A percentile compares a stretch with the other conserved stretches of the same genome.
Evolutionary conservation across 2,888 invertebrate genomes (phyloP).

Genomic region (Diplazon laetatorius): DNA sequence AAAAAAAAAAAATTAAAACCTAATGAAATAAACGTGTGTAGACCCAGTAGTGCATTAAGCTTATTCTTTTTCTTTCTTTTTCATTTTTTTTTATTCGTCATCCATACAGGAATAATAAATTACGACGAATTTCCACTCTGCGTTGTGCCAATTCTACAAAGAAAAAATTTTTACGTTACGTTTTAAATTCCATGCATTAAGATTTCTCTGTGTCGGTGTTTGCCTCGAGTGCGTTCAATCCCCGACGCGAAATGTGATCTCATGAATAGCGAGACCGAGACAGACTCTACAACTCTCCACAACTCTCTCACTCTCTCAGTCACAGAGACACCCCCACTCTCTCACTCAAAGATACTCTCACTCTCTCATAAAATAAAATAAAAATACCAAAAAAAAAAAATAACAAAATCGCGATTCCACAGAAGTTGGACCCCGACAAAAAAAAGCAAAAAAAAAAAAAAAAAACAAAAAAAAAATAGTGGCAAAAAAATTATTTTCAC

Average conservation of each 20-base stretch:
- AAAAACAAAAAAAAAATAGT: too few relatives aligned
- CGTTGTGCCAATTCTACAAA: not conserved
- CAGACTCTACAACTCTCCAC: not conserved
- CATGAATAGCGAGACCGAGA: constrained; percentile 28
- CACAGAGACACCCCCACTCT: too few relatives aligned
- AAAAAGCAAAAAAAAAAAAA: too few relatives aligned
- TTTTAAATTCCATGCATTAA: not conserved
- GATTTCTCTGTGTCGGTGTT: not conserved
- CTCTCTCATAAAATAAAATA: too few relatives aligned
- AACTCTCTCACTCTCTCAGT: too few relatives aligned
- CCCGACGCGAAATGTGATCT: constrained; percentile 36
- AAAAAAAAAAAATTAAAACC: too few relatives aligned
- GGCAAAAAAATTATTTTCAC: constrained; percentile 56
- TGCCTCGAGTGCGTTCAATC: not conserved
- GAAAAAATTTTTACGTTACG: not conserved
- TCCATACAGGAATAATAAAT: too few relatives aligned
- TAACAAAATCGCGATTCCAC: constrained; percentile 39
- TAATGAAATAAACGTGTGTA: too few relatives aligned
- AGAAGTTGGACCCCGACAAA: constrained; percentile 28
- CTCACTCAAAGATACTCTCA: too few relatives aligned
- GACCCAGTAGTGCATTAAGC: too few relatives aligned
- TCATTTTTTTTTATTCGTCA: too few relatives aligned
- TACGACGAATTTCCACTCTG: not conserved
- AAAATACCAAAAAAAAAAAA: not conserved
- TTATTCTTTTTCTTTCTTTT: too few relatives aligned